phyloP scores from a whole-genome alignment of 2,888 invertebrate genomes.

The Chromoteleia sp. region DNA sequence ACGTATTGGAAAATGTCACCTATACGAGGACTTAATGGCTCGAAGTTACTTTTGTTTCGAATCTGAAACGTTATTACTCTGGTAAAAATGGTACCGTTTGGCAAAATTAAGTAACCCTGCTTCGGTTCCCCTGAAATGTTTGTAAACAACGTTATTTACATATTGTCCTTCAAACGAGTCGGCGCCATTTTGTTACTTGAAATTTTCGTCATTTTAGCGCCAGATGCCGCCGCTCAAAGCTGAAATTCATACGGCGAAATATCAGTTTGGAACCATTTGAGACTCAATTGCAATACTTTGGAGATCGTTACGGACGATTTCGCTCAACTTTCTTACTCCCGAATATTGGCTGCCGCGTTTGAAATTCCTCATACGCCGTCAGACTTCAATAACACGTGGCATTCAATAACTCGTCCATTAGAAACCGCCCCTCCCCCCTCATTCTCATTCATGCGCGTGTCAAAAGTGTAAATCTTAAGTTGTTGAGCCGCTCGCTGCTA shows the following conservation, averaged over 20 bases:
- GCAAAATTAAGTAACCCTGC: too few relatives aligned
- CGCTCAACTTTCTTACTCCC: conserved; percentile 16
- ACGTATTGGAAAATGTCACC: too few relatives aligned
- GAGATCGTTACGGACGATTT: conserved; percentile 25
- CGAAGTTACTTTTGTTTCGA: too few relatives aligned
- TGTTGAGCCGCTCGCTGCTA: conserved; percentile 30
- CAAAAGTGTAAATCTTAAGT: conserved; percentile 62
- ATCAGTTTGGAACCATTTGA: conserved; percentile 5
- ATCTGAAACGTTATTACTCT: too few relatives aligned
- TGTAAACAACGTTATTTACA: too few relatives aligned
- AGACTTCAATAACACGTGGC: conserved; percentile 46
- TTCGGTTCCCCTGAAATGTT: too few relatives aligned
- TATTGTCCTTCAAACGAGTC: too few relatives aligned
- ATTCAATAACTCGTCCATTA: conserved; percentile 49
- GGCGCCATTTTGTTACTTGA: neutral
- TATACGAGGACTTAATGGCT: too few relatives aligned
- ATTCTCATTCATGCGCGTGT: conserved; percentile 43
- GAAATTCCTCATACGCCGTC: conserved; percentile 31
- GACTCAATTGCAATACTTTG: conserved; percentile 16
- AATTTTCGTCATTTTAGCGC: neutral
- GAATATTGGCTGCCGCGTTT: conserved; percentile 27
- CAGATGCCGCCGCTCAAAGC: conserved; percentile 23
- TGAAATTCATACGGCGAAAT: neutral
- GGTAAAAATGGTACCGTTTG: too few relatives aligned
- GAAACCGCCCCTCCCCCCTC: neutral